These are phyloP conservation scores for Branchinecta sandiegonensis DNA, from an alignment of 2,888 invertebrate species.

Conservation along the genomic window DNA sequence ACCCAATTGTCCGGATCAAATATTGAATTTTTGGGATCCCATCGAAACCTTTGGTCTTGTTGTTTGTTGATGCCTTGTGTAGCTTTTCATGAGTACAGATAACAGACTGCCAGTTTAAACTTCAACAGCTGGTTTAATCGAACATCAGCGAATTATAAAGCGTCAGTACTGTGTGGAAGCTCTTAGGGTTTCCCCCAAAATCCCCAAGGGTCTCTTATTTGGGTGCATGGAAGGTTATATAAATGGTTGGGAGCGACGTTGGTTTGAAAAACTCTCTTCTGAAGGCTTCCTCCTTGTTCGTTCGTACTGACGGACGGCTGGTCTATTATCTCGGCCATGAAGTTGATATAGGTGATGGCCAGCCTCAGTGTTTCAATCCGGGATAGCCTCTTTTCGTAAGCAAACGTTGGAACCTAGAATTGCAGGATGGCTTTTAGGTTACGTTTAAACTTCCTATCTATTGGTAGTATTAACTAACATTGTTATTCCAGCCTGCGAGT, in stretches of 20 bases:
- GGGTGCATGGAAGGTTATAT: not conserved
- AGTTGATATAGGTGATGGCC: constrained; percentile 90
- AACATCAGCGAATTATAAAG: no score
- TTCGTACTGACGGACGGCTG: not conserved
- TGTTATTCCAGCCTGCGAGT: no score
- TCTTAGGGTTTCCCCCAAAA: not conserved
- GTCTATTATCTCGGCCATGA: constrained; percentile 73
- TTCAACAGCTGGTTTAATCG: no score
- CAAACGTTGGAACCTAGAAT: constrained; percentile 66
- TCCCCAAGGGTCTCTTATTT: not conserved
- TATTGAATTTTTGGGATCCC: no score
- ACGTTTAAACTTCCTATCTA: no score
- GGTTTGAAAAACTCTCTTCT: not conserved
- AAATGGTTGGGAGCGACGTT: not conserved
- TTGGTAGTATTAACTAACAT: no score
- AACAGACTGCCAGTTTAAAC: no score
- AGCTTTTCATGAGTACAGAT: no score
- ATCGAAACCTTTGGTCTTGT: no score
- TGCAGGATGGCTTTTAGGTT: not conserved
- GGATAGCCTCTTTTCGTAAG: constrained; percentile 86
- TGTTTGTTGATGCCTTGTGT: no score
- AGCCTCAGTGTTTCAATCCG: constrained; percentile 85
- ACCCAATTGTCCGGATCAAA: no score
- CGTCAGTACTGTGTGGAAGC: no score
- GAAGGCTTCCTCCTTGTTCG: not conserved